phyloP scores from a whole-genome alignment of 2,113 vertebrate genomes.

The Dryoscopus gambensis region DNA sequence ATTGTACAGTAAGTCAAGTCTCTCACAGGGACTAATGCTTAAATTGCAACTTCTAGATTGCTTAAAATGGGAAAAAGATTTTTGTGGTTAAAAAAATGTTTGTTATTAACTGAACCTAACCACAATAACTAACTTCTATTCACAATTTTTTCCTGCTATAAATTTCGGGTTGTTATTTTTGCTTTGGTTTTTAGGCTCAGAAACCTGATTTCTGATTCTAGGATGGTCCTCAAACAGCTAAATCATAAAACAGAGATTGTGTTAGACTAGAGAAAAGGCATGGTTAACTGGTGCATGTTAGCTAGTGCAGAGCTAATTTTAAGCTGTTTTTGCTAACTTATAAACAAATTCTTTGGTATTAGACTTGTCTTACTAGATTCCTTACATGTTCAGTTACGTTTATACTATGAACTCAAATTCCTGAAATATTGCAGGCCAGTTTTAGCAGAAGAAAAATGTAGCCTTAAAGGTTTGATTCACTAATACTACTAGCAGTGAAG shows the following conservation, averaged over 20 bases:
- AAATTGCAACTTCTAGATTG: not conserved
- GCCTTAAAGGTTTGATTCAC: not conserved
- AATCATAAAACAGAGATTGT: not conserved
- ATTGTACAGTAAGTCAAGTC: not conserved
- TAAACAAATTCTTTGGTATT: not conserved
- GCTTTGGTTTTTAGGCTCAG: not conserved
- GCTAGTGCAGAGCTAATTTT: not conserved
- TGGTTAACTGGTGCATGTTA: not conserved
- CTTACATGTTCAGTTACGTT: not conserved
- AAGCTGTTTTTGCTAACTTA: not conserved
- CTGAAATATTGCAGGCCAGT: not conserved
- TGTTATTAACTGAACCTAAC: not conserved
- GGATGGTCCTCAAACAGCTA: not conserved
- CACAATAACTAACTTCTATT: not conserved
- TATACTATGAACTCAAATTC: not conserved
- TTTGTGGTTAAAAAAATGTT: not conserved
- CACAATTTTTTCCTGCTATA: not conserved
- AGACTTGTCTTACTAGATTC: constrained; percentile 22
- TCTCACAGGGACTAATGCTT: not conserved
- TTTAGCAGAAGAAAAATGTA: not conserved
- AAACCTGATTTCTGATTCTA: not conserved
- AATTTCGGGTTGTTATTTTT: not conserved
- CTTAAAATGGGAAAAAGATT: not conserved
- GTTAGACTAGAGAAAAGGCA: not conserved
- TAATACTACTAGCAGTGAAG: not conserved